Evolutionary conservation across 2,113 vertebrate species (phyloP).

Genomic region (Caranx melampygus): DNA sequence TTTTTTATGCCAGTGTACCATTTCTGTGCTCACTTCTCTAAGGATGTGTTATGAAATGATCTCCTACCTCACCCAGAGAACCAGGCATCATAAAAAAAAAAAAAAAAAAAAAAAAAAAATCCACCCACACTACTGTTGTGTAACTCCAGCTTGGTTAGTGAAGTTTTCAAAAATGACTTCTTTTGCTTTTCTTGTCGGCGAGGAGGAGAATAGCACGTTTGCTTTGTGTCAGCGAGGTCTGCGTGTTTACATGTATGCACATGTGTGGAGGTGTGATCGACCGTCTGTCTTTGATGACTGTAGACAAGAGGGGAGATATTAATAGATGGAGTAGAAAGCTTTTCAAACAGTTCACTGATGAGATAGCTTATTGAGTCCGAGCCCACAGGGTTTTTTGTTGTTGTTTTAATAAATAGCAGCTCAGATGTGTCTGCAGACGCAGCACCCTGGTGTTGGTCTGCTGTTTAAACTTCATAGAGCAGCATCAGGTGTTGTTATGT

Average conservation of each 20-base stretch:
- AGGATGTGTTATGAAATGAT: constrained; percentile 85
- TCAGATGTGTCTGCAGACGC: constrained; percentile 34
- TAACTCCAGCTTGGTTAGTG: constrained; percentile 72
- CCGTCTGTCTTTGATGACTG: constrained; percentile 42
- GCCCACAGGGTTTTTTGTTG: neutral
- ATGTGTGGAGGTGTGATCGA: constrained; percentile 52
- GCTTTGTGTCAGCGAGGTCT: constrained; percentile 26
- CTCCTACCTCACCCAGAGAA: constrained; percentile 77
- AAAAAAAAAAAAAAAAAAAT: constrained; percentile 25
- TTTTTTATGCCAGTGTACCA: constrained; percentile 62
- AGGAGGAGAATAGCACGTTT: constrained; percentile 23
- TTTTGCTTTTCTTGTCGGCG: constrained; percentile 37
- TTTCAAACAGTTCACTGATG: constrained; percentile 34
- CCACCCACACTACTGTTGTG: constrained; percentile 82
- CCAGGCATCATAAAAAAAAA: constrained; percentile 63
- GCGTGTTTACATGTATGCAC: constrained; percentile 40
- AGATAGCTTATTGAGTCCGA: constrained; percentile 25
- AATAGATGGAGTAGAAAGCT: constrained; percentile 46
- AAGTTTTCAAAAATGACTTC: constrained; percentile 67
- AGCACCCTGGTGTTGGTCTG: constrained; percentile 31
- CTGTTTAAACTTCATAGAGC: neutral
- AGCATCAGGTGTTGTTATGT: neutral
- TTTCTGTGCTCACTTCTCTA: constrained; percentile 76
- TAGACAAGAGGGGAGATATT: constrained; percentile 39
- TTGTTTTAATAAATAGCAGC: constrained; percentile 31